Conservation (phyloP, 2,113 vertebrate genomes). For the Polypterus bichir region DNA sequence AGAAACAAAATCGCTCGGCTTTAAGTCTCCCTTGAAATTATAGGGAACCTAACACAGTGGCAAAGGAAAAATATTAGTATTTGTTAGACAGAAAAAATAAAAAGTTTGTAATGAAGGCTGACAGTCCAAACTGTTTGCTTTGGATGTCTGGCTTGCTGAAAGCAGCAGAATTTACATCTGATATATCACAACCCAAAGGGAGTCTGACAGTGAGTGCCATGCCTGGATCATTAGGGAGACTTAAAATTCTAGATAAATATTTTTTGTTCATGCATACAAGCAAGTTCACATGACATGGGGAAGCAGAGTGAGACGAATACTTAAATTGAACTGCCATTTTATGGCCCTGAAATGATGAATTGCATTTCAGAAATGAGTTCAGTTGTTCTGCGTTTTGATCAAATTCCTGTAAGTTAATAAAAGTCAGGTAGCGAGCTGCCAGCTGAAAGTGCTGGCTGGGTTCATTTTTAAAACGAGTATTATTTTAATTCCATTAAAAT, state of each 20-base stretch:
- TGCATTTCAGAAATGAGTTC: too few species aligned
- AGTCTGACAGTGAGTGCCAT: slow-evolving; percentile 18
- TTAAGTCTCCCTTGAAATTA: neutral
- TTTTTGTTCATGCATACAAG: slow-evolving; percentile 15
- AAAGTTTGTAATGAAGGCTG: slow-evolving; percentile 10
- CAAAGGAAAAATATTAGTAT: slow-evolving; percentile 14
- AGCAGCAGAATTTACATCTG: slow-evolving; percentile 11
- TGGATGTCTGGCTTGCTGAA: slow-evolving; percentile 16
- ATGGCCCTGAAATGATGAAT: too few species aligned
- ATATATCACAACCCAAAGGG: slow-evolving; percentile 15
- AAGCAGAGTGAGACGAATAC: too few species aligned
- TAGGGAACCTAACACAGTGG: slow-evolving; percentile 18
- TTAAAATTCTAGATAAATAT: slow-evolving; percentile 25
- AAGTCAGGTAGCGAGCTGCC: too few species aligned
- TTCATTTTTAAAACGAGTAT: too few species aligned
- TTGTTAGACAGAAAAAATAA: slow-evolving; percentile 19
- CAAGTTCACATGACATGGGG: too few species aligned
- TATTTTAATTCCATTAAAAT: too few species aligned
- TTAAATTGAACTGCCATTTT: too few species aligned
- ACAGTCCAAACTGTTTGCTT: slow-evolving; percentile 16
- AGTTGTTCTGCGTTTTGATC: too few species aligned
- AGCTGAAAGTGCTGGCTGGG: too few species aligned
- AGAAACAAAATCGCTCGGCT: too few species aligned
- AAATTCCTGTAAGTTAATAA: too few species aligned
- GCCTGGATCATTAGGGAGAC: slow-evolving; percentile 25